phyloP scores from a whole-genome alignment of 2,113 vertebrate genomes.

The Ptilorrhoa leucosticta region DNA sequence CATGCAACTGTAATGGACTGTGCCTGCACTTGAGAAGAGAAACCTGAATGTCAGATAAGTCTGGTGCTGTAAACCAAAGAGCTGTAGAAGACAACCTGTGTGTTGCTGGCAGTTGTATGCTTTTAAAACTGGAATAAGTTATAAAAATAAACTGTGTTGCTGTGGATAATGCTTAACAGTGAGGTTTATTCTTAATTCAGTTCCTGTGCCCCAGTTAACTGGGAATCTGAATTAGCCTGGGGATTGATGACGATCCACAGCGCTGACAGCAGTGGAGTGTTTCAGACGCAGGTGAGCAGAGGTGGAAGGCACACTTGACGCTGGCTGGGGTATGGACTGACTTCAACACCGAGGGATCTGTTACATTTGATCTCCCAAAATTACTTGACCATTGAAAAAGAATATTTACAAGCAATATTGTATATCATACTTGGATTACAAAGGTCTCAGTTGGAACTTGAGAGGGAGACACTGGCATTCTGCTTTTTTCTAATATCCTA shows the following conservation, averaged over 20 bases:
- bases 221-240: background rate
- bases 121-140: background rate
- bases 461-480: background rate
- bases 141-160: slow-evolving; percentile 15
- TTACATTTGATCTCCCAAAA: background rate
- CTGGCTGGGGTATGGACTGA: background rate
- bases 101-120: background rate
- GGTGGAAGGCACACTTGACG: background rate
- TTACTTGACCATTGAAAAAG: background rate
- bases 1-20: background rate
- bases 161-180: background rate
- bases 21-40: background rate
- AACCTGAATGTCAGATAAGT: background rate
- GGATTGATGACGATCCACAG: fast-evolving
- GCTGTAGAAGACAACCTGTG: background rate
- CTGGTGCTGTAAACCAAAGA: slow-evolving; percentile 8
- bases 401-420: background rate
- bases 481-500: background rate
- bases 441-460: background rate
- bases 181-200: background rate
- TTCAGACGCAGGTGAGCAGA: background rate
- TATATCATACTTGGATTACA: background rate
- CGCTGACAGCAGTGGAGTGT: background rate
- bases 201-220: background rate
- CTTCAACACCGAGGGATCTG: background rate